A percentile compares a stretch with the other conserved stretches of the same genome.
Evolutionary conservation across 2,888 invertebrate species (phyloP).

Genomic region (Rutpela maculata): DNA sequence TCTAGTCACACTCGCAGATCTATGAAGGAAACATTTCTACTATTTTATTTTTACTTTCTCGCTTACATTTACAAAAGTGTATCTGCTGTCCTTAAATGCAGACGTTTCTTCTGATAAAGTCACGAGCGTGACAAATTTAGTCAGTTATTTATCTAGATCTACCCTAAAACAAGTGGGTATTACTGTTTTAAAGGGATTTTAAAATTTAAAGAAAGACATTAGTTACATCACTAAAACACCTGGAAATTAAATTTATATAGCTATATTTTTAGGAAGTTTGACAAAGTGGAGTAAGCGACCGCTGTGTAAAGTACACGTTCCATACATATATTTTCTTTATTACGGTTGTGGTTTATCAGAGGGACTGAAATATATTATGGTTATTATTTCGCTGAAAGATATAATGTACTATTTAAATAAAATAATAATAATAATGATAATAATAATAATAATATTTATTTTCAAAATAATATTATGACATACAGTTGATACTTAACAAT

Average conservation of each 20-base stretch:
- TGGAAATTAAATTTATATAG: not conserved
- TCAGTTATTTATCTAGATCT: not conserved
- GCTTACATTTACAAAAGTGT: no score
- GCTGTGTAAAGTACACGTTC: not conserved
- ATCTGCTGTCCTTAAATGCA: no score
- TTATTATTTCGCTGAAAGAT: not conserved
- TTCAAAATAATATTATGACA: no score
- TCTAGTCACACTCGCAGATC: no score
- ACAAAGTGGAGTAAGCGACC: not conserved
- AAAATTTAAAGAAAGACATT: not conserved
- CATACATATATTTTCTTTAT: constrained; percentile 50
- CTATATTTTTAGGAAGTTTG: not conserved
- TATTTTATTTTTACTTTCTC: no score
- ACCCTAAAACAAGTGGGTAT: not conserved
- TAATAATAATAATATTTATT: no score
- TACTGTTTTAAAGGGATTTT: not conserved
- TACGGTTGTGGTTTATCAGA: constrained; percentile 46
- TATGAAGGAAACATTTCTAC: no score
- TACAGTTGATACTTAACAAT: no score
- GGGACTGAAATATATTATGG: constrained; percentile 47
- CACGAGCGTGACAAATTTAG: not conserved
- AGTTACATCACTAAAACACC: not conserved
- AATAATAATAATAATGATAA: no score
- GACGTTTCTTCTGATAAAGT: not conserved
- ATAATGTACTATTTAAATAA: not conserved